Percentiles rank a stretch among this genome's conserved stretches.
phyloP scores from a whole-genome alignment of 2,888 invertebrate species.

The Archaeoteleia sp. region DNA sequence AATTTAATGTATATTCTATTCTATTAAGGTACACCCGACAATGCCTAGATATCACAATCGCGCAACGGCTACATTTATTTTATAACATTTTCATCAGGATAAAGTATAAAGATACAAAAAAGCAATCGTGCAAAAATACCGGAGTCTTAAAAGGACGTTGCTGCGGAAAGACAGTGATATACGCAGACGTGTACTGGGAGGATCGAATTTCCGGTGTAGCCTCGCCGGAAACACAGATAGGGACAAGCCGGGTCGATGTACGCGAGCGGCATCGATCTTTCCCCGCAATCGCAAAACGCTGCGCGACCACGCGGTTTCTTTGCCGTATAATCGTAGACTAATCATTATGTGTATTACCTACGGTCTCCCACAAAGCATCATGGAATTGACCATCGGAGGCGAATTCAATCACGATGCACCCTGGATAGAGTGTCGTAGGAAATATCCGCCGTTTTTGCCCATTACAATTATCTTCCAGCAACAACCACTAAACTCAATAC shows the following conservation, averaged over 20 bases:
- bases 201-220: constrained; percentile 43
- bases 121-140: too few species aligned
- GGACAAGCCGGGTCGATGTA: constrained; percentile 51
- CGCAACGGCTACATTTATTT: too few species aligned
- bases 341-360: constrained; percentile 44
- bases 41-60: too few species aligned
- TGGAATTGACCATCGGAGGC: constrained; percentile 32
- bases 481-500: too few species aligned
- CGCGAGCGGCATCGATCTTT: constrained; percentile 47
- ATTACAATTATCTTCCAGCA: too few species aligned
- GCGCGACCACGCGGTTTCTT: constrained; percentile 48
- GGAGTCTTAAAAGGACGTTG: too few species aligned
- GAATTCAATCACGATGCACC: constrained; percentile 18
- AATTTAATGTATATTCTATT: too few species aligned
- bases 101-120: too few species aligned
- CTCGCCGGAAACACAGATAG: constrained; percentile 48
- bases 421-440: constrained; percentile 7
- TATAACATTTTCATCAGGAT: too few species aligned
- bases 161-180: constrained; percentile 6
- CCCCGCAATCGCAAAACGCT: constrained; percentile 38
- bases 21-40: too few species aligned
- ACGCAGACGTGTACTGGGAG: constrained; percentile 28
- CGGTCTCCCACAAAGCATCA: constrained; percentile 44
- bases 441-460: too few species aligned
- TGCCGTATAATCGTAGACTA: constrained; percentile 43